Base-by-base conservation (phyloP, 2,797 vertebrate genomes). In the Brachymystax lenok region DNA sequence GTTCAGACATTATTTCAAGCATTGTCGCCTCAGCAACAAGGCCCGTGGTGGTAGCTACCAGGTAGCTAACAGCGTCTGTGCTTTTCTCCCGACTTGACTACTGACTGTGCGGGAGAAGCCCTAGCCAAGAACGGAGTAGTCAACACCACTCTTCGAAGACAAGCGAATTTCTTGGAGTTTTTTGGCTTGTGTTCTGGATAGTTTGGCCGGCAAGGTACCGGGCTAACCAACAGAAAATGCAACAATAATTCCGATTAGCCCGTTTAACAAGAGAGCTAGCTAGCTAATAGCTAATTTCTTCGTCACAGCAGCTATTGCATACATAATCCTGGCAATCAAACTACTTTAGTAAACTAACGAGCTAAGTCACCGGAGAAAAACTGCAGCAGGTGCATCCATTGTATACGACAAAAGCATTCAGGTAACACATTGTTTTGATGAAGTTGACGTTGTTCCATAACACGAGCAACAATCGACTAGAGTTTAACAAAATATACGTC, bases 1-100 rank as follows among this genome's bases (percentile, higher is more conserved):
- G 95, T 81, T 95, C 95, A 70, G 95, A 94, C 95, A 95, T 95
- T 93, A 95, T 94, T 92, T 93, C 94, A 79, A 95, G 94, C 95
- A 95, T 95, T 94, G 94, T 95, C 93, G 92, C 93, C 92, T 89
- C 89, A 81, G 83, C 92, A 86, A 80, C 87, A 81, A 91, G 91
- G 93, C 93, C 91, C 88, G 86, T 63, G 78, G 88, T 87, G 70
- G 76, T 78, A 24, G 59, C 59, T 12, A 27, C 59, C 3, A 13
- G 10, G n/a, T 63, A 24, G 59, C 19, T 63, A 24, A 59, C 87
- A 86, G 91, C 89, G 85, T 86, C 87, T 86, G 86, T 76, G 86
- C 88, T 78, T 89, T 69, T 86, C 77, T 76, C 93, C 93, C 92
- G 91, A 93, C 88, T 91, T 92, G 89, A 82, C 87, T 88, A 88